A percentile compares a stretch with the other conserved stretches of the same genome.
Evolutionary conservation across 2,113 vertebrate species (phyloP).

Genomic region (Odontesthes bonariensis): DNA sequence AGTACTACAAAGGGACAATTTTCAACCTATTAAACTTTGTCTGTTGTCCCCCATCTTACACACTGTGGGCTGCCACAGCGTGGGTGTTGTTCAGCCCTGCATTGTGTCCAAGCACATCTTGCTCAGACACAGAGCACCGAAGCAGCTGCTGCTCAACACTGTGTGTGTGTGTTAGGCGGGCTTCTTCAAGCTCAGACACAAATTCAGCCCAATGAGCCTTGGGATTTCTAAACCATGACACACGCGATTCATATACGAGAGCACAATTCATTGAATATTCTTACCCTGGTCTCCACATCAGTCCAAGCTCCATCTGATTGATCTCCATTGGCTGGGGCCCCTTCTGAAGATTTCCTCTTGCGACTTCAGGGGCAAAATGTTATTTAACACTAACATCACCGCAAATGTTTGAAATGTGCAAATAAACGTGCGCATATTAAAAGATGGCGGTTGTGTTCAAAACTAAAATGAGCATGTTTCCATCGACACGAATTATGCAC

Average conservation of each 20-base stretch:
- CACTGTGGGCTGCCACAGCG: not conserved
- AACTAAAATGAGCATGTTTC: not conserved
- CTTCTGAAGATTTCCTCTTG: constrained; percentile 89
- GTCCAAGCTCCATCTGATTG: constrained; percentile 87
- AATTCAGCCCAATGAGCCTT: too few species aligned
- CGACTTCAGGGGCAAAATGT: constrained; percentile 72
- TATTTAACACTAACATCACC: not conserved
- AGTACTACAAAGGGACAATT: not conserved
- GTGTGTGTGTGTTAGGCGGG: too few species aligned
- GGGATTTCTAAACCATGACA: not conserved
- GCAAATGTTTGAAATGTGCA: not conserved
- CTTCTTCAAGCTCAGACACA: not conserved
- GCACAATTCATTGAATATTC: not conserved
- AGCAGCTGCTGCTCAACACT: too few species aligned
- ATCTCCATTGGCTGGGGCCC: constrained; percentile 59
- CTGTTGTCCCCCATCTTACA: not conserved
- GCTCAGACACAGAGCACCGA: too few species aligned
- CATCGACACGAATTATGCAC: too few species aligned
- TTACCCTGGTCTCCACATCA: constrained; percentile 94
- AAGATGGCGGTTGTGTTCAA: not conserved
- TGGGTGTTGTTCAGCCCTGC: too few species aligned
- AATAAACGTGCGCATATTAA: not conserved
- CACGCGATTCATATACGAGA: not conserved
- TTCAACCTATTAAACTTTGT: not conserved
- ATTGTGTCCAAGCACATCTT: too few species aligned